Conservation (phyloP, 1,140 invertebrate species). For the Drosophila sp. region DNA sequence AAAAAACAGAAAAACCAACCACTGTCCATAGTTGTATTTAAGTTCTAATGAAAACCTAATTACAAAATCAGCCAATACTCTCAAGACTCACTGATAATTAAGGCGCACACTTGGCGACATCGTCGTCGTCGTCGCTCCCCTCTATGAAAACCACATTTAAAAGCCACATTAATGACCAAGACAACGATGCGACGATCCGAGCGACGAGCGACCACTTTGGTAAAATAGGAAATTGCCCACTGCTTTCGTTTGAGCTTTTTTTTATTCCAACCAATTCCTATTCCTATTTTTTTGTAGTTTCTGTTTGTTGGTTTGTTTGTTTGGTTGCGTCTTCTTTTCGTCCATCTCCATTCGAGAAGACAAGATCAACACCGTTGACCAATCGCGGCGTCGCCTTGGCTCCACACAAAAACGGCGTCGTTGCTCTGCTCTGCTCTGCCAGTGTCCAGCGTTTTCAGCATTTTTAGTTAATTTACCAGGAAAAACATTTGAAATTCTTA, state of each 20-base stretch:
- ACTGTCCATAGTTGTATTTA: slow-evolving; percentile 62
- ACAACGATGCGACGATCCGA: slow-evolving; percentile 44
- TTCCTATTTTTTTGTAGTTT: slow-evolving; percentile 18
- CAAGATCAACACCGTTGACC: slow-evolving; percentile 50
- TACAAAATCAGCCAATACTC: slow-evolving; percentile 80
- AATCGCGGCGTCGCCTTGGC: slow-evolving; percentile 16
- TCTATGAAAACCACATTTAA: slow-evolving; percentile 77
- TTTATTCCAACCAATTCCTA: slow-evolving; percentile 5
- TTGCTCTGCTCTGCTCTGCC: slow-evolving; percentile 40
- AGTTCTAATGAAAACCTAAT: slow-evolving; percentile 81
- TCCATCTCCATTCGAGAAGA: slow-evolving; percentile 42
- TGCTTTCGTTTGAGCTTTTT: slow-evolving; percentile 60
- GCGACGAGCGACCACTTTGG: slow-evolving; percentile 56
- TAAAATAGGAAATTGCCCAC: slow-evolving; percentile 78
- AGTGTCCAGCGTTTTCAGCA: slow-evolving; percentile 78
- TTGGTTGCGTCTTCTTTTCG: slow-evolving; percentile 37
- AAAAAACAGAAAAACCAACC: slow-evolving; percentile 1
- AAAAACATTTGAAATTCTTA: slow-evolving; percentile 82
- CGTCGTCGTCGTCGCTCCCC: slow-evolving; percentile 15
- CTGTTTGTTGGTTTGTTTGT: slow-evolving; percentile 6
- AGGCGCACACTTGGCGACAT: slow-evolving; percentile 68
- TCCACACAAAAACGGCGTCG: slow-evolving; percentile 52
- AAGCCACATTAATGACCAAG: slow-evolving; percentile 76
- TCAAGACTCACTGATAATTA: slow-evolving; percentile 78
- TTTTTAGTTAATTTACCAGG: slow-evolving; percentile 83